Percentiles rank a stretch among this genome's conserved stretches.
Conservation (phyloP, 1,140 invertebrate genomes). For the Trichonephila inaurata region DNA sequence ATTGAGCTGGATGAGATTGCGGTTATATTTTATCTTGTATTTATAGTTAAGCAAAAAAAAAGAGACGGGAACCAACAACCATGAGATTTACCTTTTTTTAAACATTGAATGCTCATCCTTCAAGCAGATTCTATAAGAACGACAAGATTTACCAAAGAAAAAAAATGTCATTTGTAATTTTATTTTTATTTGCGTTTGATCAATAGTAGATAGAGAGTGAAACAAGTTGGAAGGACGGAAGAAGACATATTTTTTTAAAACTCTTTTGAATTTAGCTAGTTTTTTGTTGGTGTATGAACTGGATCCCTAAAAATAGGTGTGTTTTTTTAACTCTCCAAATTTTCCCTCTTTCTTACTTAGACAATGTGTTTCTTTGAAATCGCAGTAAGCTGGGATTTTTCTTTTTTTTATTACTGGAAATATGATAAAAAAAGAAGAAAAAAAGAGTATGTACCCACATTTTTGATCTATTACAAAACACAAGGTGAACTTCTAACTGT, state of each 20-base stretch:
- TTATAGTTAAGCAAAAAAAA: no score
- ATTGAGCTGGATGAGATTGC: no score
- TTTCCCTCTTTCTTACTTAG: neutral
- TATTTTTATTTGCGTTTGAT: constrained; percentile 8
- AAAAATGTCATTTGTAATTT: neutral
- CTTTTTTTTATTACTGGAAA: neutral
- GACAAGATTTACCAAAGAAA: constrained; percentile 1
- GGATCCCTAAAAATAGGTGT: neutral
- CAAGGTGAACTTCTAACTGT: no score
- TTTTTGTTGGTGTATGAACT: neutral
- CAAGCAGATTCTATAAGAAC: neutral
- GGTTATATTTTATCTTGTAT: no score
- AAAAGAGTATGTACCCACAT: no score
- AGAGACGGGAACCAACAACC: no score
- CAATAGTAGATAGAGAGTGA: neutral
- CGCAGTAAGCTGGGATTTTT: neutral
- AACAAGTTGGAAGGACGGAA: neutral
- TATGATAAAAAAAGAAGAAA: neutral
- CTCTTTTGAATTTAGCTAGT: neutral
- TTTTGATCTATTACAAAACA: no score
- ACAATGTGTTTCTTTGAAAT: constrained; percentile 12
- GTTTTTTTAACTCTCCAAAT: neutral
- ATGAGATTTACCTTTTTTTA: no score
- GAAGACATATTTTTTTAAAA: neutral
- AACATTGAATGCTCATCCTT: no score